Conservation (phyloP, 2,797 vertebrate genomes). For the Chromobotia macracanthus region DNA sequence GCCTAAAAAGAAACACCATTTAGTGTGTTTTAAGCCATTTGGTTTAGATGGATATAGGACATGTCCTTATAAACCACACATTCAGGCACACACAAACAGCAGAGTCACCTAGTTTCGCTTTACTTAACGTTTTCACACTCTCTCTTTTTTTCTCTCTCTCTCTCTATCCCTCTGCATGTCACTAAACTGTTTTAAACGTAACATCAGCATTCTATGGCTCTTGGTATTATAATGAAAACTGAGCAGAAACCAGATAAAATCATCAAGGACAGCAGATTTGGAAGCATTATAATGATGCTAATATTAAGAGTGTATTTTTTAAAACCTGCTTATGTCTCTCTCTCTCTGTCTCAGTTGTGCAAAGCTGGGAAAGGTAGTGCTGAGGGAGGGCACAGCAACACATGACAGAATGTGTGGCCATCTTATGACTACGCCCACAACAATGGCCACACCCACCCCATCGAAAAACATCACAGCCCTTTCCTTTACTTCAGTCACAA, state of each 20-base stretch:
- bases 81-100: background rate
- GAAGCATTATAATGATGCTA: no score
- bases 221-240: no score
- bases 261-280: no score
- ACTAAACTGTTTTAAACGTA: background rate
- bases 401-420: conserved; percentile 41
- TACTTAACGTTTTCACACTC: no score
- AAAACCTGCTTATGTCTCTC: background rate
- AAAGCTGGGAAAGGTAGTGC: conserved; percentile 13
- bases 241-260: no score
- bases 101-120: background rate
- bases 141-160: background rate
- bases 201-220: no score
- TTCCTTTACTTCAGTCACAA: background rate
- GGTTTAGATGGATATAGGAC: background rate
- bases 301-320: background rate
- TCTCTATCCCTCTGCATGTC: background rate
- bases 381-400: conserved; percentile 39
- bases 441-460: background rate
- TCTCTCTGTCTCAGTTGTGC: conserved; percentile 50
- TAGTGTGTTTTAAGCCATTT: no score
- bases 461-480: no score
- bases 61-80: no score
- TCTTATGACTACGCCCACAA: background rate
- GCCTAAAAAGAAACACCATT: no score